A percentile compares a stretch with the other conserved stretches of the same genome.
phyloP scores from a whole-genome alignment of 1,140 invertebrate species.

The Thalassaphorura encarpata region DNA sequence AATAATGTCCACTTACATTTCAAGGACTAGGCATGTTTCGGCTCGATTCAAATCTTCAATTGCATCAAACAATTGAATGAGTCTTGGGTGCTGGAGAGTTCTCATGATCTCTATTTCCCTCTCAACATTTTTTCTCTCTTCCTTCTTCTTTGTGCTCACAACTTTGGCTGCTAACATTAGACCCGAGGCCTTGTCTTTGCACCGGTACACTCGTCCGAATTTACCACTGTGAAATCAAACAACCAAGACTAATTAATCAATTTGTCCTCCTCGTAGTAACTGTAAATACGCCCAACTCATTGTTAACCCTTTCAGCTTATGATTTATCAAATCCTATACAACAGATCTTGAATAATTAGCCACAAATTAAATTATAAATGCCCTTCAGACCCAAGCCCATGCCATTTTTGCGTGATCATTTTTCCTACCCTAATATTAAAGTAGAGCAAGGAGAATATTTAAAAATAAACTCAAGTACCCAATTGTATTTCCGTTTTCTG shows the following conservation, averaged over 20 bases:
- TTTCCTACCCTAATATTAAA: too few species aligned
- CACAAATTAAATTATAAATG: too few species aligned
- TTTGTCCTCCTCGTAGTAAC: too few species aligned
- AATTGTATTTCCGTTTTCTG: too few species aligned
- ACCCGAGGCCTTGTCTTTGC: conserved; percentile 68
- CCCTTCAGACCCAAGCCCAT: too few species aligned
- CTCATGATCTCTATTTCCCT: conserved; percentile 96
- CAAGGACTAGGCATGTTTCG: conserved; percentile 86
- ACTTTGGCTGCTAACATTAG: conserved; percentile 86
- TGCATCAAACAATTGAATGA: conserved; percentile 93
- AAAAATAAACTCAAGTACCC: too few species aligned
- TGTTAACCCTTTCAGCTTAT: too few species aligned
- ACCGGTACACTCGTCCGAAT: conserved; percentile 93
- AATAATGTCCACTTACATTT: conserved; percentile 67
- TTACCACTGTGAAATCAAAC: conserved; percentile 95
- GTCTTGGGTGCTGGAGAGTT: conserved; percentile 76
- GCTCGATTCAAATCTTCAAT: conserved; percentile 70
- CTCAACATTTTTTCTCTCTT: conserved; percentile 82
- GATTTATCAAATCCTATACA: neutral
- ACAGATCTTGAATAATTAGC: too few species aligned
- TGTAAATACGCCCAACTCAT: too few species aligned
- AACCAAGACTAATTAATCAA: too few species aligned
- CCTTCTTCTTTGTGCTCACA: conserved; percentile 63
- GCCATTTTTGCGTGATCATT: too few species aligned
- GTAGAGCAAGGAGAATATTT: too few species aligned